Percentiles rank a stretch among this genome's conserved stretches.
phyloP scores from a whole-genome alignment of 2,113 vertebrate genomes.

The Typhlomys cinereus region DNA sequence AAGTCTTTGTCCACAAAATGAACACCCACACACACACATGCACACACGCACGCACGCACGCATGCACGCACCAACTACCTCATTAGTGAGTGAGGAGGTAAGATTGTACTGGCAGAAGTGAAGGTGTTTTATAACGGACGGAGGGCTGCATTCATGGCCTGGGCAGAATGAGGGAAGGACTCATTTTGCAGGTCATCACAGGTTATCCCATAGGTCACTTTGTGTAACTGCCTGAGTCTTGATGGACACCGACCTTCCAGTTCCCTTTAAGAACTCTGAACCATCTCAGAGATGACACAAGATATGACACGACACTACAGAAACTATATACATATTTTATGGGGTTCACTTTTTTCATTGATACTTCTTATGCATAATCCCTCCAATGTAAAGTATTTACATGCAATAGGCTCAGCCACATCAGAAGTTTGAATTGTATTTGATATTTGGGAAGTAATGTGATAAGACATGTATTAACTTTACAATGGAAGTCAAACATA shows the following conservation, averaged over 20 bases:
- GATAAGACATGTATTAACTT: slow-evolving; percentile 81
- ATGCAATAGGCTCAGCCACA: slow-evolving; percentile 74
- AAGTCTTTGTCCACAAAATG: not conserved
- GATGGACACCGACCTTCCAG: not conserved
- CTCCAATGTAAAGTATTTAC: slow-evolving; percentile 71
- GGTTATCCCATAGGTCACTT: not conserved
- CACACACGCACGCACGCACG: no score
- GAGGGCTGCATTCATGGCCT: no score
- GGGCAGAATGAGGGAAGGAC: not conserved
- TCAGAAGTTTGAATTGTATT: slow-evolving; percentile 70
- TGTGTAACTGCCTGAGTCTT: no score
- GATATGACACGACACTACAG: not conserved
- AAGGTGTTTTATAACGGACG: not conserved
- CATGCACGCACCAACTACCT: no score
- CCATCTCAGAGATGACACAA: no score
- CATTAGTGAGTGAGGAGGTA: not conserved
- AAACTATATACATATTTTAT: not conserved
- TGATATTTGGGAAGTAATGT: slow-evolving; percentile 77
- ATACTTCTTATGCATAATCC: slow-evolving; percentile 61
- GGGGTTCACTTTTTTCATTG: slow-evolving; percentile 71
- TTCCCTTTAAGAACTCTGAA: not conserved
- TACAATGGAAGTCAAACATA: slow-evolving; percentile 79
- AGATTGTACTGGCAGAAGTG: not conserved
- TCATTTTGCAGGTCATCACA: not conserved
- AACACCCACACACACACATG: no score